Evolutionary conservation across 92 coral and sea anemone species (phyloP).

Genomic region (Actinernus sp.): DNA sequence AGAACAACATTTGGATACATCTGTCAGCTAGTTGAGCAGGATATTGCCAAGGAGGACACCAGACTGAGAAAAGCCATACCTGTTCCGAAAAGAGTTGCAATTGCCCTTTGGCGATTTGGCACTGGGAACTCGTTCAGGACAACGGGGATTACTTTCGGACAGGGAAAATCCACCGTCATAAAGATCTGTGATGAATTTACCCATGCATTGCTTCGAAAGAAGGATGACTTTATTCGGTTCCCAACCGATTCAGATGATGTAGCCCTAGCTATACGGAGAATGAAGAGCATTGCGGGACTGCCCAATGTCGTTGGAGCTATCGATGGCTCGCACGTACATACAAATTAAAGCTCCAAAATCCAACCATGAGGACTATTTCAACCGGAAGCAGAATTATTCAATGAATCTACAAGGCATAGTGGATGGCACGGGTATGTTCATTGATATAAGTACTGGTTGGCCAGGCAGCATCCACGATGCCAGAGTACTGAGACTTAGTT

Average conservation of each 20-base stretch:
- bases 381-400: no score
- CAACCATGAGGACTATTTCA: no score
- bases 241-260: conserved; percentile 12
- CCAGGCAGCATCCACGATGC: conserved; percentile 49
- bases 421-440: conserved; percentile 36
- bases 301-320: no score
- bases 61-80: no score
- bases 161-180: conserved; percentile 17
- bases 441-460: conserved; percentile 42
- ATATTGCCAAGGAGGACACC: no score
- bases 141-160: conserved; percentile 37
- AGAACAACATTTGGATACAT: no score
- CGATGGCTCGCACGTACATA: conserved; percentile 30
- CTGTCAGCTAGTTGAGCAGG: no score
- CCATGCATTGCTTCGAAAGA: conserved; percentile 13
- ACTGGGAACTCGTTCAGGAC: conserved; percentile 34
- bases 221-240: conserved; percentile 32
- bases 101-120: conserved; percentile 33
- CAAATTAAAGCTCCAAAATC: no score
- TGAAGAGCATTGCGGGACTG: conserved; percentile 46
- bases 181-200: conserved; percentile 27
- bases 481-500: conserved; percentile 32
- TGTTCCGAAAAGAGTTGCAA: conserved; percentile 15
- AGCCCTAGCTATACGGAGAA: conserved; percentile 27
- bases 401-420: no score